A percentile compares a stretch with the other conserved stretches of the same genome.
Evolutionary conservation across 2,113 vertebrate species (phyloP).

Genomic region (Cavia porcellus): DNA sequence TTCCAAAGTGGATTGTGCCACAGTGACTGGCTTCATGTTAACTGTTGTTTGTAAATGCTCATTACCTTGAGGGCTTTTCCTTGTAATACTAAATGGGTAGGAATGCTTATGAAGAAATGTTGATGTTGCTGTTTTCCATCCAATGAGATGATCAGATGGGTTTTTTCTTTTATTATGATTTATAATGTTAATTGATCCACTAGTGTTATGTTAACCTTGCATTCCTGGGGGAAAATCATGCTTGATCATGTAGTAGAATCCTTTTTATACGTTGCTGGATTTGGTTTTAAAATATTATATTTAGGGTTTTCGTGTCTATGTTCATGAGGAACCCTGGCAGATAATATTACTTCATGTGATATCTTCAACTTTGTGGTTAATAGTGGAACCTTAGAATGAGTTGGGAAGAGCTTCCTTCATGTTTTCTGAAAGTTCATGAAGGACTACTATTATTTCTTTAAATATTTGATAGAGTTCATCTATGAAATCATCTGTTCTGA

Average conservation of each 20-base stretch:
- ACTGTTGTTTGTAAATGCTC: background rate
- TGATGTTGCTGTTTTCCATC: background rate
- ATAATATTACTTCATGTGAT: background rate
- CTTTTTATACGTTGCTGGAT: background rate
- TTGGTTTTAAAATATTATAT: background rate
- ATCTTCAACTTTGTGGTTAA: background rate
- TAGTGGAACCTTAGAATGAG: background rate
- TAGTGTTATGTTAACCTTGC: background rate
- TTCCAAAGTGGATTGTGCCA: background rate
- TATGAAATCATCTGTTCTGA: background rate
- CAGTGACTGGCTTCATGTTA: background rate
- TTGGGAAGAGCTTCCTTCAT: background rate
- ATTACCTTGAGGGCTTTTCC: background rate
- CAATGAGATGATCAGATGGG: background rate
- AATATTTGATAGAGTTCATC: constrained; percentile 12
- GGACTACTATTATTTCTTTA: background rate
- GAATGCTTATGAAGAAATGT: background rate
- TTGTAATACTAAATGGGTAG: background rate
- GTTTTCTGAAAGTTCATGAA: background rate
- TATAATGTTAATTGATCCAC: background rate
- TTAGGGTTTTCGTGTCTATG: background rate
- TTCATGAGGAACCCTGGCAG: background rate
- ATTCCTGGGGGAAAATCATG: background rate
- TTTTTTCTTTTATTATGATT: constrained; percentile 26
- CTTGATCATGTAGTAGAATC: background rate